Evolutionary conservation across 2,888 invertebrate species (phyloP), one percentile per base, ranked within the genome.

Genomic region (Syrphus vitripennis): DNA sequence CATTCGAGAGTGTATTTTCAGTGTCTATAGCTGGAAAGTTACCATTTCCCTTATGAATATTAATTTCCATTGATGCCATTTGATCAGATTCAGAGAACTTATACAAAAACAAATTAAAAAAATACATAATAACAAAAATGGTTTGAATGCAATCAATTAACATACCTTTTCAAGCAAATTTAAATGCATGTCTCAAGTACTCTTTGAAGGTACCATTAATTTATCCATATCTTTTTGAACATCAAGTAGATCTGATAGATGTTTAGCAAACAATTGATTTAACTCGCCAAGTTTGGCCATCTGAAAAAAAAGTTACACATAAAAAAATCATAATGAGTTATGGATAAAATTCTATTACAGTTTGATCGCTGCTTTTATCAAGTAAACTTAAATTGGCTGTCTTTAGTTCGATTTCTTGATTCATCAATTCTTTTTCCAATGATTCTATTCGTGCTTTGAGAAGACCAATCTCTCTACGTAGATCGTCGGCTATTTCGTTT

Each of bases 331-430:
- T 7, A 31, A 12, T n/a, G 26, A 40, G 9, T n/a, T 4, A 0
- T 26, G 7, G 12, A 14, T 9, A 40, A 65, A n/a, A 31, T 29
- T 10, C 0, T 10, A 12, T 50, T 88, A 97, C 97, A 90, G 97
- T 94, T 93, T 97, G 97, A 89, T 96, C 95, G 93, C 96, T 97
- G 89, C 89, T 91, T 88, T 93, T 92, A 76, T 93, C 93, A 53
- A 91, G 91, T 61, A 92, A 89, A 89, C 90, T 92, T 83, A 89
- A 89, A 83, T 92, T 93, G 40, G 92, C 92, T 88, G 94, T 93
- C 91, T 95, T 95, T 75, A 97, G 93, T 93, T 98, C 98, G 83
- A 96, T 95, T 91, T 97, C 97, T 93, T 97, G 97, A 90, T 95
- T 95, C 90, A 96, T 95, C 69, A 97, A 91, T 91, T 98, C 97